Evolutionary conservation across 2,797 vertebrate species (phyloP), one percentile per base, ranked within the genome.

Genomic region (Ambastaia sidthimunki): DNA sequence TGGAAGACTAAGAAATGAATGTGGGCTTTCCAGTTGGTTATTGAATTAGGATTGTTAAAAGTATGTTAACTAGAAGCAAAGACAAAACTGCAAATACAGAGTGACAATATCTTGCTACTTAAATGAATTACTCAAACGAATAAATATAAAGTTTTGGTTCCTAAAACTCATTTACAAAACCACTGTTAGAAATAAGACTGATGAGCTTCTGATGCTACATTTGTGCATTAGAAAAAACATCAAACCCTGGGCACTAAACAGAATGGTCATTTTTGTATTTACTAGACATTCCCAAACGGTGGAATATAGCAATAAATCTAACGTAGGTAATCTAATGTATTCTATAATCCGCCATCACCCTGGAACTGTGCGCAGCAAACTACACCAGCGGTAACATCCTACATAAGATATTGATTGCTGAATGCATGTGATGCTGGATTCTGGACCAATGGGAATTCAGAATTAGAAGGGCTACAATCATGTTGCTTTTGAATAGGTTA

Each of bases 1-100:
- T 88, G 82, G 92, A 95, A 93, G 89, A 89, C 93, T 92, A 93
- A 91, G 83, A 93, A 93, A 93, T 91, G 89, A 95, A 94, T 90
- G 94, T 96, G 95, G 95, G 95, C 94, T 96, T 96, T 95, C 95
- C 94, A 87, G 94, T 95, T 94, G 92, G 90, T 94, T 94, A 92
- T 93, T 93, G 93, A 94, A 93, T 92, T 93, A 92, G 90, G 90
- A 93, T 92, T 90, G 84, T 92, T 91, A 91, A 92, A 93, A 92
- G 90, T 90, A 90, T 89, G 86, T 91, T 91, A 89, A 93, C 85
- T 88, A 93, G 94, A 95, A 96, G 94, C 95, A 96, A 96, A 92
- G 93, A 95, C 95, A 96, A 96, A 96, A 96, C 93, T 94, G 95
- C 94, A 94, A 95, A 93, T 84, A 87, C 84, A 21, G 73, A 82